These are phyloP conservation scores for Brachionus koreanus DNA, from an alignment of 1,140 invertebrate genomes.

Conservation along the genomic window DNA sequence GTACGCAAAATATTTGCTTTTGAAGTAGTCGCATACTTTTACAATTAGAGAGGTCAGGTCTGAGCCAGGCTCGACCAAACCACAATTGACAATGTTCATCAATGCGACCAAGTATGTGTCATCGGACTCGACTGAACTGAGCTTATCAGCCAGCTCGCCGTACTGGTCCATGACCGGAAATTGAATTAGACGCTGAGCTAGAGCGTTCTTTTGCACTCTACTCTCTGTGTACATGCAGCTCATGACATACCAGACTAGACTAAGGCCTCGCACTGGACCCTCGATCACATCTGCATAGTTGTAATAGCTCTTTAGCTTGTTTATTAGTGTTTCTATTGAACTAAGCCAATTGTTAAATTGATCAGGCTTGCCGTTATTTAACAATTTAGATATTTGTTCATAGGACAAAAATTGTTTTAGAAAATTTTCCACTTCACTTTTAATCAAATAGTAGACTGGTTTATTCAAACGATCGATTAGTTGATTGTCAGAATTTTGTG, in stretches of 20 bases:
- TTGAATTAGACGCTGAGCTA: neutral
- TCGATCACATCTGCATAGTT: neutral
- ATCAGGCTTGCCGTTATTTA: too few species aligned
- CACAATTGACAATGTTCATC: neutral
- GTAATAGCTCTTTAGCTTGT: neutral
- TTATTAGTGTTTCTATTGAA: neutral
- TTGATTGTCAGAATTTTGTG: neutral
- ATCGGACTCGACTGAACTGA: neutral
- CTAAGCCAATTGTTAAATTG: neutral
- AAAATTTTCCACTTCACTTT: conserved; percentile 23
- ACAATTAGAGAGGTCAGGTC: neutral
- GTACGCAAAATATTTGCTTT: neutral
- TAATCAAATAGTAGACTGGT: neutral
- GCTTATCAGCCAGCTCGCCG: neutral
- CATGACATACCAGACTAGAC: neutral
- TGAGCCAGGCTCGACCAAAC: neutral
- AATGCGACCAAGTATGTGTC: neutral
- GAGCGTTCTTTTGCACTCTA: neutral
- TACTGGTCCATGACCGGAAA: neutral
- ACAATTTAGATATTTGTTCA: neutral
- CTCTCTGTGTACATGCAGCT: neutral
- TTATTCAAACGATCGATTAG: neutral
- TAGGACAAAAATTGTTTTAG: neutral
- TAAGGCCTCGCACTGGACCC: neutral
- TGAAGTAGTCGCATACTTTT: neutral